Evolutionary conservation across 2,113 vertebrate species (phyloP).

Genomic region (Pseudorasbora parva): DNA sequence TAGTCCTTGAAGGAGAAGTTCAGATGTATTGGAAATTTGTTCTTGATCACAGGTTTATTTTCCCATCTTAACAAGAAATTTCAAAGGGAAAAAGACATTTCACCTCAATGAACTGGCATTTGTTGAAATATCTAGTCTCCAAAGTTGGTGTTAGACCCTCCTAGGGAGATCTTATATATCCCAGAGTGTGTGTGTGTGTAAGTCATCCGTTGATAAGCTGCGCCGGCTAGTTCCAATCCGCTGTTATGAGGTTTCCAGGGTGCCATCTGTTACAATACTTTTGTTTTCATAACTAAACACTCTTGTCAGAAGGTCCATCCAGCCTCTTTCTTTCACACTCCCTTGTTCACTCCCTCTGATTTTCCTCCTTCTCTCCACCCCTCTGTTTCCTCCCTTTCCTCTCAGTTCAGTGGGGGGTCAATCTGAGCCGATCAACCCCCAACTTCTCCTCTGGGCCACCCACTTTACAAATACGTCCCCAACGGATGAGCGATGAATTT

Average conservation of each 20-base stretch:
- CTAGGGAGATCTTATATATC: slow-evolving; percentile 72
- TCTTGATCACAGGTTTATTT: neutral
- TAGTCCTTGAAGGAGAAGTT: neutral
- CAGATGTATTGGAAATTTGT: neutral
- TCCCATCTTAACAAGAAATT: neutral
- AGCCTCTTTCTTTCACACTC: slow-evolving; percentile 50
- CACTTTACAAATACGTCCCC: slow-evolving; percentile 55
- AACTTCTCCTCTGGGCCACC: slow-evolving; percentile 56
- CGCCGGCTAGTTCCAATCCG: slow-evolving; percentile 41
- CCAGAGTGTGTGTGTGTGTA: slow-evolving; percentile 47
- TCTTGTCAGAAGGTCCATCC: slow-evolving; percentile 45
- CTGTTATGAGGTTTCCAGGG: slow-evolving; percentile 72
- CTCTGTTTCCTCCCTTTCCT: slow-evolving; percentile 53
- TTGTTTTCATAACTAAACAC: slow-evolving; percentile 73
- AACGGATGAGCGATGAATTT: slow-evolving; percentile 34
- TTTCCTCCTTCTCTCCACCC: slow-evolving; percentile 39
- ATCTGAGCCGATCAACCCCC: slow-evolving; percentile 37
- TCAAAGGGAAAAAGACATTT: neutral
- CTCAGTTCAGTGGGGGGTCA: slow-evolving; percentile 67
- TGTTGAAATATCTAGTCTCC: neutral
- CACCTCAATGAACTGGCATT: neutral
- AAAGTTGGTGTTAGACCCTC: slow-evolving; percentile 55
- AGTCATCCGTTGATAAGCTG: slow-evolving; percentile 43
- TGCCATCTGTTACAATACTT: slow-evolving; percentile 73
- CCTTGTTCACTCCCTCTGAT: slow-evolving; percentile 34